Percentiles rank a stretch among this genome's conserved stretches.
These are phyloP conservation scores for Corvus moneduloides DNA, from an alignment of 2,113 vertebrate genomes.

Conservation along the genomic window DNA sequence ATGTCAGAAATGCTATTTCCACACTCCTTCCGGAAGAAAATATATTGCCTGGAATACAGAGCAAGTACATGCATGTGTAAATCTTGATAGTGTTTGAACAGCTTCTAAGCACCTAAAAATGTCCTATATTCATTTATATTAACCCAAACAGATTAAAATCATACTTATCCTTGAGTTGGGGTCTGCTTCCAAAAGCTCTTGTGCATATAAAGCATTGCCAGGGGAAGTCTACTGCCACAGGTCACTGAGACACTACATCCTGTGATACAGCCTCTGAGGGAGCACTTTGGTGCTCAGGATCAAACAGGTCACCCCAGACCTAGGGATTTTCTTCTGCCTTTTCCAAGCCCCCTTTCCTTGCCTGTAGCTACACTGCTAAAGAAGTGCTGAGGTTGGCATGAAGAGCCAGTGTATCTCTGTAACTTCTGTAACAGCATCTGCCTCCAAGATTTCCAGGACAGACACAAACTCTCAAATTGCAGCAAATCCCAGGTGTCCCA, in stretches of 20 bases:
- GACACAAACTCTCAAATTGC: not conserved
- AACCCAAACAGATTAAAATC: not conserved
- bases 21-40: not conserved
- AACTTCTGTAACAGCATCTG: not conserved
- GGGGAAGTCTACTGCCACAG: not conserved
- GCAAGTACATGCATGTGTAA: not conserved
- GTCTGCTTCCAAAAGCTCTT: not conserved
- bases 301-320: not conserved
- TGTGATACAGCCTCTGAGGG: not conserved
- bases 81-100: not conserved
- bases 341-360: not conserved
- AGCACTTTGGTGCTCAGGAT: accelerated
- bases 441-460: not conserved
- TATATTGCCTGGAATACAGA: not conserved
- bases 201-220: not conserved
- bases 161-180: not conserved
- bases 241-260: not conserved
- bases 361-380: not conserved
- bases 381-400: not conserved
- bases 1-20: not conserved
- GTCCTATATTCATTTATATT: not conserved
- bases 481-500: not conserved
- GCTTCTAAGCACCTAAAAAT: not conserved
- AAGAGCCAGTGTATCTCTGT: not conserved
- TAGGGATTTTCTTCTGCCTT: not conserved